A percentile compares a stretch with the other conserved stretches of the same genome.
Conservation (phyloP, 37 sponge, comb jelly and placozoan species). For the Halichondria panicea region DNA sequence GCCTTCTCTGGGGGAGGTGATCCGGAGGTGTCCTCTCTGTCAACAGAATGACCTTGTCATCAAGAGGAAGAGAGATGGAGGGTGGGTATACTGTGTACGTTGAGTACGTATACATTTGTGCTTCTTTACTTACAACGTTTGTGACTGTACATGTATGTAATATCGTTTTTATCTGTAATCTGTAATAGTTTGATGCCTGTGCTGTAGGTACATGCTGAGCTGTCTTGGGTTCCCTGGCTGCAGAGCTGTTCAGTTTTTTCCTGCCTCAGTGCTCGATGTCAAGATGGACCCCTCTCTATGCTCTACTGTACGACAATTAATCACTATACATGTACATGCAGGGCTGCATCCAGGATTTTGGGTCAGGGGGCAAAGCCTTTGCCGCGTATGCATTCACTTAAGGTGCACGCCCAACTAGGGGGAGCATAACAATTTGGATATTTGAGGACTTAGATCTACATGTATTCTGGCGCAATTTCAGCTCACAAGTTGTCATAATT, state of each 20-base stretch:
- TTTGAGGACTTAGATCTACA: too few species aligned
- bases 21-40: constrained; percentile 76
- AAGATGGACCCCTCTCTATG: constrained; percentile 34
- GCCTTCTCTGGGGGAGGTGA: constrained; percentile 41
- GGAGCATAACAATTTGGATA: too few species aligned
- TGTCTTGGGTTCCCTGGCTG: constrained; percentile 83
- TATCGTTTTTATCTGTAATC: too few species aligned
- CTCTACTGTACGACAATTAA: constrained; percentile 34
- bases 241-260: constrained; percentile 74
- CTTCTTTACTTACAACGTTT: too few species aligned
- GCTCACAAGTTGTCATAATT: too few species aligned
- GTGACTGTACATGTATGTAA: too few species aligned
- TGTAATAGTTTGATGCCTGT: neutral
- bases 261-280: constrained; percentile 47
- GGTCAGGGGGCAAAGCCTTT: too few species aligned
- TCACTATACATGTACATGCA: constrained; percentile 3
- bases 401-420: too few species aligned
- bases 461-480: too few species aligned
- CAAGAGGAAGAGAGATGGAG: constrained; percentile 70
- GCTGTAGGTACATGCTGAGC: constrained; percentile 60
- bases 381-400: too few species aligned
- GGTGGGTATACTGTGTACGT: constrained; percentile 16
- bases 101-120: neutral
- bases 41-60: constrained; percentile 60
- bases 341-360: too few species aligned